These are phyloP conservation scores for Polyergus mexicanus DNA, from an alignment of 1,140 invertebrate genomes.

Conservation along the genomic window DNA sequence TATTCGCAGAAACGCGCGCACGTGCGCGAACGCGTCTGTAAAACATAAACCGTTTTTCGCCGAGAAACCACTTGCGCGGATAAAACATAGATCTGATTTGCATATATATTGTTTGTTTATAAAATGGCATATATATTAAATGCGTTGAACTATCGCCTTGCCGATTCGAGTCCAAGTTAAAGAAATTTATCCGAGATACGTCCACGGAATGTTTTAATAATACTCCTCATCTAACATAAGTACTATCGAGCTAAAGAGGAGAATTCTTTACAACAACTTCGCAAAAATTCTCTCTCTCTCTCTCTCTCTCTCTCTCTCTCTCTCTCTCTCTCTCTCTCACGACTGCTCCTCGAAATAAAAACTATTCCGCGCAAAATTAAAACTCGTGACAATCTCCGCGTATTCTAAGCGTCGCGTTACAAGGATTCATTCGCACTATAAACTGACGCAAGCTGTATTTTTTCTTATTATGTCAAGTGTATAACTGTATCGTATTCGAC, in stretches of 20 bases:
- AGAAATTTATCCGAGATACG: neutral
- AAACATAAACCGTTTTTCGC: neutral
- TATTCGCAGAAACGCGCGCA: slow-evolving; percentile 26
- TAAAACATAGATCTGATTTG: slow-evolving; percentile 13
- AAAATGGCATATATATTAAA: neutral
- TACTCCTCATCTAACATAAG: neutral
- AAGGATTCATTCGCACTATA: neutral
- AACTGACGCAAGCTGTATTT: neutral
- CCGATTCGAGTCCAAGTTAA: neutral
- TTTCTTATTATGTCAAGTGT: slow-evolving; percentile 24
- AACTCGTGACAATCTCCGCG: neutral
- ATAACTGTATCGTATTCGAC: slow-evolving; percentile 4
- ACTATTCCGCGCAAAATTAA: slow-evolving; percentile 29
- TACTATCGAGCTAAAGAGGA: neutral
- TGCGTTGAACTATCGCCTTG: neutral
- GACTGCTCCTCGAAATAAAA: too few relatives aligned
- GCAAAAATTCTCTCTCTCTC: too few relatives aligned
- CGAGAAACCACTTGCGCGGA: neutral
- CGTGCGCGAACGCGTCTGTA: slow-evolving; percentile 9
- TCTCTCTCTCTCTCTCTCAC: too few relatives aligned
- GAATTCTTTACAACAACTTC: too few relatives aligned
- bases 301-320: too few relatives aligned
- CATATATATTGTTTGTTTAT: slow-evolving; percentile 1
- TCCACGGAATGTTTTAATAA: neutral
- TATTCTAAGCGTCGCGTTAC: neutral